Base-by-base conservation (phyloP, 2,888 invertebrate genomes). In the Pyrgus malvae region DNA sequence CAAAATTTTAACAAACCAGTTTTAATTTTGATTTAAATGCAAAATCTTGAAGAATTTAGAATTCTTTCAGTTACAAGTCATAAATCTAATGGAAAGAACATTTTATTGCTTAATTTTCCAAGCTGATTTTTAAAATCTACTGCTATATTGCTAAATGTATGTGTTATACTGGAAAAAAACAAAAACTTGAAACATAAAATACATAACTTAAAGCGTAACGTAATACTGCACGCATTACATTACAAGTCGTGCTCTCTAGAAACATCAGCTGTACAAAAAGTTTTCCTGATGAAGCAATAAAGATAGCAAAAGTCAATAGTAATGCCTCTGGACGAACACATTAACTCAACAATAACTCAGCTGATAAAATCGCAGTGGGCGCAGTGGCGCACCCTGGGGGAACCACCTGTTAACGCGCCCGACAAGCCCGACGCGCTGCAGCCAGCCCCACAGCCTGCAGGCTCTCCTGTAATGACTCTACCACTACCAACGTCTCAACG, bases 301-400 rank as follows among this genome's bases (percentile, higher is more conserved):
- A 50, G 59, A 53, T 44, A 50, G 58, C 51, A 45, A 63, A 63
- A 65, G 69, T 64, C 69, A 61, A 68, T 72, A 72, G 72, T 64
- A 60, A 62, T 68, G 67, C 60, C 59, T 48, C 58, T 61, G 66
- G 64, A 61, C 58, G 59, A 49, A 53, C 65, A 63, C 70, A 63
- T 60, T 65, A 66, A 65, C 61, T 65, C 66, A 65, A 65, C 66
- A 66, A 66, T 61, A 62, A 65, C 64, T 62, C 63, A 49, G 35
- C 50, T 55, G 45, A 56, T 58, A 58, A 59, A 67, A 78, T 78
- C 78, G 56, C 65, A 66, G 70, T 66, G 72, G 69, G 64, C 65
- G 61, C 78, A 70, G 84, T 76, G 76, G 80, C 81, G 73, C 67
- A 74, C 80, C 84, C 84, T 61, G 74, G 61, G 80, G 76, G 51